These are phyloP conservation scores for Apodemia zela DNA, from an alignment of 2,888 invertebrate genomes.

Conservation along the genomic window DNA sequence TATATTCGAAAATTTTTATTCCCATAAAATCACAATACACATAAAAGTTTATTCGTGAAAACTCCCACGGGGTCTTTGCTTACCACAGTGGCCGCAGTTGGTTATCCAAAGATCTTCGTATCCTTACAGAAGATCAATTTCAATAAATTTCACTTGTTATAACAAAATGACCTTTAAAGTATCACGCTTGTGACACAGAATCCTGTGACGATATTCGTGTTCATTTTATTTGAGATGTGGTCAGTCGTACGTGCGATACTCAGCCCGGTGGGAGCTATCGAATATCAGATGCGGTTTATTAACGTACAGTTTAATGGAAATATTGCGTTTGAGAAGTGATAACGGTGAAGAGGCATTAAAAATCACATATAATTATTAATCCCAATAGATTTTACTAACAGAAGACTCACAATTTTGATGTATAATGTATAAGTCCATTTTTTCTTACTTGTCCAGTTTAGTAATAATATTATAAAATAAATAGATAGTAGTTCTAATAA, in stretches of 20 bases:
- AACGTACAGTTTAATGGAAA: not conserved
- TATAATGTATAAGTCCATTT: no score
- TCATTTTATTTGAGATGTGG: conserved; percentile 30
- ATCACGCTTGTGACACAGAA: not conserved
- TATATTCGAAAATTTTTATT: conserved; percentile 41
- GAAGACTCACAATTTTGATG: no score
- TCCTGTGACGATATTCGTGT: conserved; percentile 3
- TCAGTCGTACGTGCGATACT: conserved; percentile 30
- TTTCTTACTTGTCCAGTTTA: no score
- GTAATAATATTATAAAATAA: no score
- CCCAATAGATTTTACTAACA: conserved; percentile 7
- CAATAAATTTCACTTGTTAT: conserved; percentile 16
- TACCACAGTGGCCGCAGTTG: conserved; percentile 61
- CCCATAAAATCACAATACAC: conserved; percentile 58
- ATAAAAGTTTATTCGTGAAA: conserved; percentile 41
- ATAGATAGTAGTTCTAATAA: no score
- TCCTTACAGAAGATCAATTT: conserved; percentile 36
- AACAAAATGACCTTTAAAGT: conserved; percentile 5
- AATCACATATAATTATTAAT: not conserved
- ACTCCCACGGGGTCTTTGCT: conserved; percentile 56
- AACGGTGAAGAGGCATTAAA: not conserved
- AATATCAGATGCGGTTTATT: conserved; percentile 46
- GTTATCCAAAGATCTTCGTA: conserved; percentile 54
- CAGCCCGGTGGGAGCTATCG: conserved; percentile 44
- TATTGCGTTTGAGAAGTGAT: not conserved